Evolutionary conservation across 2,113 vertebrate species (phyloP).

Genomic region (Leptobrachium ailaonicum): DNA sequence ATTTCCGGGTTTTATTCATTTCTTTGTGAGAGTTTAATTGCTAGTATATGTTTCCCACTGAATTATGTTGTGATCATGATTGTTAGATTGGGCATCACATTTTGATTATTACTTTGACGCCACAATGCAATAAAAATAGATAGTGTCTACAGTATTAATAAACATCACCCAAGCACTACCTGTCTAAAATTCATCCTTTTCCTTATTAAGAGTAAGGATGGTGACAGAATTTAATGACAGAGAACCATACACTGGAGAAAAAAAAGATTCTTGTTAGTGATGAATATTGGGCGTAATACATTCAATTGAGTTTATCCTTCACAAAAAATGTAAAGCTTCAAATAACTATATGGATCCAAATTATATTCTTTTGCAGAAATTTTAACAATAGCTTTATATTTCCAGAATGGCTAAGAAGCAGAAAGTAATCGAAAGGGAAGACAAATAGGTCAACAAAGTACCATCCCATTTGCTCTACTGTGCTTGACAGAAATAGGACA

Average conservation of each 20-base stretch:
- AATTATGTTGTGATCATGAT: too few species aligned
- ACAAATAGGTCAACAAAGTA: slow-evolving; percentile 56
- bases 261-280: slow-evolving; percentile 28
- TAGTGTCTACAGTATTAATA: not conserved
- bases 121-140: not conserved
- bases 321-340: slow-evolving; percentile 35
- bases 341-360: slow-evolving; percentile 28
- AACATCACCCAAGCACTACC: not conserved
- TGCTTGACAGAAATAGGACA: slow-evolving; percentile 64
- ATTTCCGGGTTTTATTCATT: too few species aligned
- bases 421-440: slow-evolving; percentile 47
- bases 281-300: slow-evolving; percentile 44
- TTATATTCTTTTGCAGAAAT: slow-evolving; percentile 38
- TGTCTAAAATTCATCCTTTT: slow-evolving; percentile 12
- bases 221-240: slow-evolving; percentile 36
- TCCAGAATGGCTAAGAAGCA: slow-evolving; percentile 43
- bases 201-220: slow-evolving; percentile 28
- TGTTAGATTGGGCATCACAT: not conserved
- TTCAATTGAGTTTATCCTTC: slow-evolving; percentile 34
- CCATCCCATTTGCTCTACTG: slow-evolving; percentile 51
- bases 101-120: not conserved
- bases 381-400: slow-evolving; percentile 49
- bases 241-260: slow-evolving; percentile 16
- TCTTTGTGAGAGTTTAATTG: too few species aligned
- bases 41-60: too few species aligned